phyloP scores from a whole-genome alignment of 2,888 invertebrate genomes.

The Synanthedon formicaeformis region DNA sequence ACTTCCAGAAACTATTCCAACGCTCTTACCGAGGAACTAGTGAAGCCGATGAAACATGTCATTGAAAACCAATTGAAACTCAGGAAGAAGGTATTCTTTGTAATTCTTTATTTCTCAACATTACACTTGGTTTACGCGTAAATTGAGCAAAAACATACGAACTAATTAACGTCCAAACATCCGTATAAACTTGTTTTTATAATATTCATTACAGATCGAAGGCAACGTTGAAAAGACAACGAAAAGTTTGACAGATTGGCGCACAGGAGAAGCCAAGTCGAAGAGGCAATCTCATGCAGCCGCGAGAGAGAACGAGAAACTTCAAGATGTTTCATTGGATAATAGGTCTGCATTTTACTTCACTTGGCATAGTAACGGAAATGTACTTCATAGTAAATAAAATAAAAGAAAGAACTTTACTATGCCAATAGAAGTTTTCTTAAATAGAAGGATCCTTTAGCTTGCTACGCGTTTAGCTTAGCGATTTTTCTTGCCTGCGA shows the following conservation, averaged over 20 bases:
- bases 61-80: slow-evolving; percentile 79
- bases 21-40: slow-evolving; percentile 86
- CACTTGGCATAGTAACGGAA: slow-evolving; percentile 20
- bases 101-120: neutral
- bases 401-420: slow-evolving; percentile 11
- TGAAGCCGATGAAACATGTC: slow-evolving; percentile 84
- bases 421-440: slow-evolving; percentile 11
- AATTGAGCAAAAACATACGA: too few relatives aligned
- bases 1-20: slow-evolving; percentile 78
- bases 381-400: slow-evolving; percentile 1
- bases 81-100: slow-evolving; percentile 72
- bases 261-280: slow-evolving; percentile 87
- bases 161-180: too few relatives aligned
- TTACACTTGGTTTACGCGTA: too few relatives aligned
- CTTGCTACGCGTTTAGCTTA: slow-evolving; percentile 20
- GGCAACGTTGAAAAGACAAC: slow-evolving; percentile 87
- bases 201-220: slow-evolving; percentile 65
- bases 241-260: slow-evolving; percentile 85
- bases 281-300: slow-evolving; percentile 90
- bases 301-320: slow-evolving; percentile 91
- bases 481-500: neutral
- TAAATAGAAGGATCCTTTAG: slow-evolving; percentile 47
- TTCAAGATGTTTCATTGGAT: slow-evolving; percentile 79
- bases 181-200: neutral
- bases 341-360: slow-evolving; percentile 45